These are phyloP conservation scores for Rhimphoctona megacephalus DNA, from an alignment of 2,888 invertebrate species.

Conservation along the genomic window DNA sequence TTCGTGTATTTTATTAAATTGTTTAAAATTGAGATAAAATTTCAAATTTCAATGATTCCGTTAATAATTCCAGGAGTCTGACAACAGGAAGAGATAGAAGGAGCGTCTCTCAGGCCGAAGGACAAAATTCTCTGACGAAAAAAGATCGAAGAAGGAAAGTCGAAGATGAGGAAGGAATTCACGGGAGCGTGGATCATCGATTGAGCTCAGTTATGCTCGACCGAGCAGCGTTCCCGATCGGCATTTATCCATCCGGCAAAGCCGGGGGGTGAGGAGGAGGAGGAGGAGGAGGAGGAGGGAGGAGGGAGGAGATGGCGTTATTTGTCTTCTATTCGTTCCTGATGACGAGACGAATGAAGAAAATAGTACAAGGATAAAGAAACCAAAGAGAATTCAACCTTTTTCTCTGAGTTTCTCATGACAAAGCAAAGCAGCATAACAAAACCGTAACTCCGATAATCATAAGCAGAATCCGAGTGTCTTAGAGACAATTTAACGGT, in stretches of 20 bases:
- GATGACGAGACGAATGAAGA: conserved; percentile 45
- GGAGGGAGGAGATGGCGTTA: conserved; percentile 31
- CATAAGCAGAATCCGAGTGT: conserved; percentile 47
- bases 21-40: not conserved
- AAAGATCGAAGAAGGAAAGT: not conserved
- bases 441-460: conserved; percentile 50
- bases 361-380: conserved; percentile 32
- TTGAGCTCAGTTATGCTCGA: conserved; percentile 71
- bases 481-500: conserved; percentile 9
- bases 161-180: conserved; percentile 70
- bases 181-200: conserved; percentile 74
- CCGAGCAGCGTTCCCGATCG: conserved; percentile 56
- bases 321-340: conserved; percentile 18
- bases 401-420: not conserved
- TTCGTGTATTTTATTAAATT: not conserved
- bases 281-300: too few relatives aligned
- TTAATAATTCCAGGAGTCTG: not conserved
- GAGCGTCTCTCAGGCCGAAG: not conserved
- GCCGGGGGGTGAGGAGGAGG: too few relatives aligned
- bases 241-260: conserved; percentile 64
- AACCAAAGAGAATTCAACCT: not conserved
- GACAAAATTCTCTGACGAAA: not conserved
- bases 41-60: not conserved
- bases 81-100: not conserved
- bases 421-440: not conserved